Evolutionary conservation across 1,140 invertebrate species (phyloP).

Genomic region (Drosophila kanapiae): DNA sequence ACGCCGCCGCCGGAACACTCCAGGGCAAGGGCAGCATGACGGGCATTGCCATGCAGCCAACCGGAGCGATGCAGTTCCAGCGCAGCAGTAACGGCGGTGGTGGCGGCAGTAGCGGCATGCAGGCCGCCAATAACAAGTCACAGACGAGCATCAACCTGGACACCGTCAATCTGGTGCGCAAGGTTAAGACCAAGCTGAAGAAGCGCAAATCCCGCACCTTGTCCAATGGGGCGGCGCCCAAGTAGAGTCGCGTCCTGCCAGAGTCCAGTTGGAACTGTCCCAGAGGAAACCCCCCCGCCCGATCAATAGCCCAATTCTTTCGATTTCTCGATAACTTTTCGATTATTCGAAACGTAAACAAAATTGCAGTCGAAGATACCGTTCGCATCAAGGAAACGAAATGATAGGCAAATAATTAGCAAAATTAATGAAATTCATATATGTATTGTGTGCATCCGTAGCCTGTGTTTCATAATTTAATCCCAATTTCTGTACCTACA

Average conservation of each 20-base stretch:
- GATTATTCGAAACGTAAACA: constrained; percentile 4
- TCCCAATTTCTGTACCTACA: constrained; percentile 44
- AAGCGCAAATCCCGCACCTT: constrained; percentile 74
- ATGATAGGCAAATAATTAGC: constrained; percentile 30
- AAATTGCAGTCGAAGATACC: constrained; percentile 44
- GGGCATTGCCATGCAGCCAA: constrained; percentile 4
- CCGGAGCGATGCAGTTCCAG: constrained; percentile 40
- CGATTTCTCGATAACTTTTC: background rate
- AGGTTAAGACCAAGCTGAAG: constrained; percentile 81
- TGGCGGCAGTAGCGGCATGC: constrained; percentile 9
- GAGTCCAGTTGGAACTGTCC: background rate
- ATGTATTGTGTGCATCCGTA: constrained; percentile 20
- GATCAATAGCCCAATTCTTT: background rate
- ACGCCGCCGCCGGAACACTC: constrained; percentile 18
- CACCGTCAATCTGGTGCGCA: constrained; percentile 70
- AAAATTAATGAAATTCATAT: constrained; percentile 35
- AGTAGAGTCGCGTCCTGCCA: constrained; percentile 15
- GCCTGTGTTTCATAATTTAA: constrained; percentile 28
- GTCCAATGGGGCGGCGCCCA: constrained; percentile 37
- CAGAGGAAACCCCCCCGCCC: background rate
- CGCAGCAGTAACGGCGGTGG: constrained; percentile 10
- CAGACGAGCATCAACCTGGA: constrained; percentile 48
- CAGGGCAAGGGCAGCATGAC: constrained; percentile 28
- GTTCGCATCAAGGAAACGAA: background rate
- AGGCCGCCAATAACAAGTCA: constrained; percentile 41